Evolutionary conservation across 2,797 vertebrate genomes (phyloP), one percentile per base, ranked within the genome.

Genomic region (Pteropus rufus): DNA sequence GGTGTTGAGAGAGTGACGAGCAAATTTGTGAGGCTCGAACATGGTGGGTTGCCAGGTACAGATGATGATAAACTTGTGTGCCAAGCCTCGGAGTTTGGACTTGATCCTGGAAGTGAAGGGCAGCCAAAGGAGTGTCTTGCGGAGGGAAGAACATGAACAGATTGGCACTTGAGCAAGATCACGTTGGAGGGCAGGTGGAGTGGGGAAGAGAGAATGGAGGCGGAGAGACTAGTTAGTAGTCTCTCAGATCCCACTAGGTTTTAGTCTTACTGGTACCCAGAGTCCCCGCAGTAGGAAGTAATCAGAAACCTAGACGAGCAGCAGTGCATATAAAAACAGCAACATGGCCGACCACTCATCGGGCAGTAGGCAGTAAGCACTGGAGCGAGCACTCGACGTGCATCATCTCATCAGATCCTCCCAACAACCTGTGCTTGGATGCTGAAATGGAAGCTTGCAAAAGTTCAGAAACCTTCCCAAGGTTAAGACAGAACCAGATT

Each of bases 331-430:
- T 23, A 36, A 65, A 76, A 80, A 73, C 1, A 69, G 41, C 36
- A 31, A 9, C 34, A 5, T 6, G 12, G 69, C 10, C 10, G 31
- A 14, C 34, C 36, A 10, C 34, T 3, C 56, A 8, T 10, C 5
- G 0, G 54, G 14, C 36, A 26, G 52, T 5, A 11, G 41, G 81
- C 3, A 41, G 82, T 11, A 10, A 76, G 49, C 76, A 3, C 7
- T 1, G 52, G 41, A 8, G 21, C 2, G 2, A 10, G n/a, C 5
- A 0, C 21, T 39, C 10, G 1, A 2, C 23, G 5, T 24, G 3
- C 41, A 44, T 19, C 10, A 2, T 67, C 62, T 86, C 26, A 12
- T 41, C 60, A 16, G 34, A 16, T 2, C 29, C 31, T 72, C n/a
- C 46, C 11, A 9, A 56, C 1, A 29, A 62, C 29, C 36, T 23